Percentiles rank a stretch among this genome's conserved stretches.
Conservation (phyloP, 2,888 invertebrate species). For the Macrophya annulata region DNA sequence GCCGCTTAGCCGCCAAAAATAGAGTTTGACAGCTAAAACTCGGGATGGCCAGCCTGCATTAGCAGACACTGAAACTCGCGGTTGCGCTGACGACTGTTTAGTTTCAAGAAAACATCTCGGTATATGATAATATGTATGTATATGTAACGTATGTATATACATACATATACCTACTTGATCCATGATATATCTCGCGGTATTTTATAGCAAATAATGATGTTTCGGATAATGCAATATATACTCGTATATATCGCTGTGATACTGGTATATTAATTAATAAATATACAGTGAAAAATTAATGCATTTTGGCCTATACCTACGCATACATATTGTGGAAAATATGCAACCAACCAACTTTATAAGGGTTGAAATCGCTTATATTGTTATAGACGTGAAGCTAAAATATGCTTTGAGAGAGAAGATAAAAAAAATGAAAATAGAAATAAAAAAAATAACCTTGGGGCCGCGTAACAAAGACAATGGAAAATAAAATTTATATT, state of each 20-base stretch:
- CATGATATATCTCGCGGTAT: not conserved
- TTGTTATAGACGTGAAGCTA: constrained; percentile 19
- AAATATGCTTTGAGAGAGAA: not conserved
- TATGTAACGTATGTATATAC: no score
- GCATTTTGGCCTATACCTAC: constrained; percentile 19
- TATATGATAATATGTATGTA: no score
- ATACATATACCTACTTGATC: not conserved
- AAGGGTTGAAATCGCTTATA: constrained; percentile 33
- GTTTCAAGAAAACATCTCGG: no score
- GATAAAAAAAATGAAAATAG: no score
- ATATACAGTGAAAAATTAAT: constrained; percentile 26
- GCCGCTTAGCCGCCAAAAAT: no score
- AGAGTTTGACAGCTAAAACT: no score
- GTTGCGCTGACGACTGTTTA: no score
- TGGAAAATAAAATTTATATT: constrained; percentile 17
- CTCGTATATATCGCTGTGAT: not conserved
- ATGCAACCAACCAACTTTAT: constrained; percentile 9
- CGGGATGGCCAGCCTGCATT: no score
- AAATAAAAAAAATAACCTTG: not conserved
- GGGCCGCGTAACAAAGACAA: constrained; percentile 48
- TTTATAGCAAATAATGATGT: not conserved
- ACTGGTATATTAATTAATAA: not conserved
- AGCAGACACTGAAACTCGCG: no score
- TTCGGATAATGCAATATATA: not conserved
- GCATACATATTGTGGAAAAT: not conserved